These are phyloP conservation scores for Chelon labrosus DNA, from an alignment of 2,797 vertebrate species.

Conservation along the genomic window DNA sequence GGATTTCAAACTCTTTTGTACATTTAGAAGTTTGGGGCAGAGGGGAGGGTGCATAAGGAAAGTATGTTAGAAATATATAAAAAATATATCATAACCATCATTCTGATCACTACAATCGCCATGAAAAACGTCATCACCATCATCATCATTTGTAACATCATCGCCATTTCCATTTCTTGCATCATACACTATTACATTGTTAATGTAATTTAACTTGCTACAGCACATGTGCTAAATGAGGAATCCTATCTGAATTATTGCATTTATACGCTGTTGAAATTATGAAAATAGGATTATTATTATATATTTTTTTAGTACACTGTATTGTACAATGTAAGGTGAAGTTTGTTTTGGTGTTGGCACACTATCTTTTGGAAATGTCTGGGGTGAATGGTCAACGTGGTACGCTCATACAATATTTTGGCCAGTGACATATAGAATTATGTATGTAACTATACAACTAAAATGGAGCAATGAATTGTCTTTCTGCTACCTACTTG, in stretches of 20 bases:
- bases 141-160: conserved; percentile 51
- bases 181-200: conserved; percentile 65
- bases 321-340: conserved; percentile 78
- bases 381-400: conserved; percentile 56
- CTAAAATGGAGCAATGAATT: conserved; percentile 38
- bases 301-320: conserved; percentile 73
- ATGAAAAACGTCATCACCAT: conserved; percentile 54
- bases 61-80: conserved; percentile 75
- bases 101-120: conserved; percentile 54
- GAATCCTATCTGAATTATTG: conserved; percentile 88
- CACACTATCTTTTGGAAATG: conserved; percentile 62
- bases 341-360: conserved; percentile 68
- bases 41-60: conserved; percentile 71
- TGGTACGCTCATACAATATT: conserved; percentile 48
- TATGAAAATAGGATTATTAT: conserved; percentile 80
- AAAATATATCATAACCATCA: conserved; percentile 76
- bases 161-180: conserved; percentile 51
- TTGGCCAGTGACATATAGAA: conserved; percentile 41
- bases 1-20: conserved; percentile 74
- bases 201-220: conserved; percentile 77
- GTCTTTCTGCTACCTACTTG: conserved; percentile 51
- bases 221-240: conserved; percentile 83
- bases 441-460: conserved; percentile 27
- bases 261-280: conserved; percentile 91
- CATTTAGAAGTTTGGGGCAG: conserved; percentile 65